Conservation (phyloP, 2,888 invertebrate species). For the Emmelina monodactyla region DNA sequence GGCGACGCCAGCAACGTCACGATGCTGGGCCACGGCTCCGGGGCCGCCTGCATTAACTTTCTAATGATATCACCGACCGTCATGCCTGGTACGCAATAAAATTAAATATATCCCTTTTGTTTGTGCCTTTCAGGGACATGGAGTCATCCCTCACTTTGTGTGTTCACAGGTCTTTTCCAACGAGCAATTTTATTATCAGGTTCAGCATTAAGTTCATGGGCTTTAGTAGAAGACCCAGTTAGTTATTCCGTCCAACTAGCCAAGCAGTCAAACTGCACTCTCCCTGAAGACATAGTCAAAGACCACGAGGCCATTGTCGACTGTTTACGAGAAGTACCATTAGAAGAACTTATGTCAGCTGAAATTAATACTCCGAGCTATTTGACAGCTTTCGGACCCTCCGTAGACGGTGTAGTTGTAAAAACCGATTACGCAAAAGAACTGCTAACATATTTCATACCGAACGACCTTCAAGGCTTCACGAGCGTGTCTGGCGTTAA, state of each 20-base stretch:
- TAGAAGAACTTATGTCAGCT: conserved; percentile 77
- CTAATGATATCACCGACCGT: conserved; percentile 97
- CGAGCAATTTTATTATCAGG: conserved; percentile 87
- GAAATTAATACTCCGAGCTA: conserved; percentile 83
- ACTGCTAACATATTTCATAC: conserved; percentile 74
- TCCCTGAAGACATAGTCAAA: conserved; percentile 82
- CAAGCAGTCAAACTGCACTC: conserved; percentile 81
- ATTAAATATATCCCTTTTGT: too few relatives aligned
- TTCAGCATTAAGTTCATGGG: conserved; percentile 89
- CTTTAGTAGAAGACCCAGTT: conserved; percentile 86
- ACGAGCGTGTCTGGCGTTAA: conserved; percentile 69
- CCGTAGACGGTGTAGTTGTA: conserved; percentile 93
- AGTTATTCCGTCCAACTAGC: conserved; percentile 84
- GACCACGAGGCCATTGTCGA: conserved; percentile 87
- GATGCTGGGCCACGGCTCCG: conserved; percentile 94
- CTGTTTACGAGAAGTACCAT: conserved; percentile 78
- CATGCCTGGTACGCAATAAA: conserved; percentile 70
- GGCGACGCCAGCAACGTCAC: conserved; percentile 96
- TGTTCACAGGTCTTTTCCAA: conserved; percentile 88
- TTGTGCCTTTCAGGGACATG: too few relatives aligned
- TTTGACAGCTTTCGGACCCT: conserved; percentile 89
- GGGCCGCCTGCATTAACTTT: conserved; percentile 96
- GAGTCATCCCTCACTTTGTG: too few relatives aligned
- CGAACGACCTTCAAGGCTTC: conserved; percentile 70
- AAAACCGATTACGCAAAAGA: conserved; percentile 87